Evolutionary conservation across 1,140 invertebrate species (phyloP), one percentile per base, ranked within the genome.

Genomic region (Macrobrachium rosenbergii): DNA sequence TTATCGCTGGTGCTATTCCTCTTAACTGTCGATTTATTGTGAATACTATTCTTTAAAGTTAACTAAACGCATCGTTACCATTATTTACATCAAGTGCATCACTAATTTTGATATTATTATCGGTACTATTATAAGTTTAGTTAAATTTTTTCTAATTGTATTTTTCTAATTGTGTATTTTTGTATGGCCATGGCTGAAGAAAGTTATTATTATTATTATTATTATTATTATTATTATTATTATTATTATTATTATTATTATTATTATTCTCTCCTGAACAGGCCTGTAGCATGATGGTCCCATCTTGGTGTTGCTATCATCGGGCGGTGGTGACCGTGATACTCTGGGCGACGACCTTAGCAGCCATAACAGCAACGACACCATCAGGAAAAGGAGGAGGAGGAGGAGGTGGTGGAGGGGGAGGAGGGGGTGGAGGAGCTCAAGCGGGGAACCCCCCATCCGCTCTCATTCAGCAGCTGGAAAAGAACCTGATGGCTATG

Each of bases 201-300:
- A n/a, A n/a, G n/a, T 52, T 23, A 19, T 59, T 28, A 80, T 60
- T 62, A 59, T 11, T n/a, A 37, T 62, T 21, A 19, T 62, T n/a
- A 58, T 23, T 21, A 58, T 28, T 21, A 2, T 45, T 52, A 11
- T 16, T n/a, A 58, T 8, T 23, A 12, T 37, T 45, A 67, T 17
- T 69, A 67, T 37, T 17, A 78, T 28, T 16, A 14, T 28, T 23
- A 59, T 67, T 43, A 72, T 43, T 58, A 69, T 19, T 21, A 14
- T 17, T 69, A n/a, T 72, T 52, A 37, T 37, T 19, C 60, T 73
- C 10, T 59, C 6, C 81, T 17, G 60, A 23, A 28, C 85, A 87
- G 85, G 85, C 78, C 81, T 67, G 78, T 87, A 81, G 69, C 85
- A 87, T 87, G 85, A 81, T 87, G 78, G 67, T 87, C 62, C 75